phyloP scores from a whole-genome alignment of 1,140 invertebrate species.

The Diachasmimorpha longicaudata region DNA sequence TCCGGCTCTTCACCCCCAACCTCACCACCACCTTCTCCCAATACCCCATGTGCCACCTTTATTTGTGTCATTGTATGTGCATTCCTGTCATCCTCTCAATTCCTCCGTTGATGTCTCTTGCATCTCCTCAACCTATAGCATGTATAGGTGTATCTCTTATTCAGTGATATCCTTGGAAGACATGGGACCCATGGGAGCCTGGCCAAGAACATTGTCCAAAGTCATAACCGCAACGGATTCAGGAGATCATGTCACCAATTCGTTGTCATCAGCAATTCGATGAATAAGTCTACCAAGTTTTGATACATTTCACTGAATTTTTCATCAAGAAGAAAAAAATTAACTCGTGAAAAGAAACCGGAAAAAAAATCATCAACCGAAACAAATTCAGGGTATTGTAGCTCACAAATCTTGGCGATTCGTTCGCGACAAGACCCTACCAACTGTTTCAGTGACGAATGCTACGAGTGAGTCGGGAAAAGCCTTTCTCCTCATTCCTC shows the following conservation, averaged over 20 bases:
- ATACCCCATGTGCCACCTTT: conserved; percentile 15
- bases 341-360: background rate
- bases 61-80: background rate
- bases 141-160: background rate
- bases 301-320: too few relatives aligned
- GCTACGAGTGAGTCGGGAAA: background rate
- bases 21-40: conserved; percentile 7
- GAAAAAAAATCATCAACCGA: background rate
- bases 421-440: background rate
- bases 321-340: background rate
- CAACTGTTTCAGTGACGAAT: background rate
- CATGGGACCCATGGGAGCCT: too few relatives aligned
- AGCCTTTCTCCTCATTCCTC: background rate
- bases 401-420: background rate
- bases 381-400: conserved; percentile 4
- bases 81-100: background rate
- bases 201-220: too few relatives aligned
- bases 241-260: background rate
- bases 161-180: background rate
- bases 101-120: background rate
- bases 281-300: background rate
- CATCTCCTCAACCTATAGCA: background rate
- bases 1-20: conserved; percentile 22
- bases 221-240: too few relatives aligned
- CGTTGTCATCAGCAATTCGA: background rate